phyloP scores from a whole-genome alignment of 2,113 vertebrate genomes.

The Oncorhynchus nerka region DNA sequence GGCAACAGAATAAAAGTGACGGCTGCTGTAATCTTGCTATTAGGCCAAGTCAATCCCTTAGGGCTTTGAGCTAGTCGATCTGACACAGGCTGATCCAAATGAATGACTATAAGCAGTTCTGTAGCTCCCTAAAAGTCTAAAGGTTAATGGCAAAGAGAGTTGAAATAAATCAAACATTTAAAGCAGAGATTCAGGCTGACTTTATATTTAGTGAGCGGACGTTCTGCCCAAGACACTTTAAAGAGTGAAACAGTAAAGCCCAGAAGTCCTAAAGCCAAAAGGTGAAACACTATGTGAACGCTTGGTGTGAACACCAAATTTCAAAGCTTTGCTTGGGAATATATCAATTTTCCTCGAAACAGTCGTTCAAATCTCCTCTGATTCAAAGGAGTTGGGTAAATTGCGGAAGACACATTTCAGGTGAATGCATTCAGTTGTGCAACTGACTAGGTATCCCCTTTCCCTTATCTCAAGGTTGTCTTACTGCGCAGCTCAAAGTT shows the following conservation, averaged over 20 bases:
- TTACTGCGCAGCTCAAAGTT: constrained; percentile 11
- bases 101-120: background rate
- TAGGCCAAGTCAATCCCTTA: constrained; percentile 27
- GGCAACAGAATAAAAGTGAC: constrained; percentile 16
- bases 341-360: too few relatives aligned
- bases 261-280: background rate
- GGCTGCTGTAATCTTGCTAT: constrained; percentile 15
- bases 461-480: background rate
- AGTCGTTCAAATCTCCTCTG: too few relatives aligned
- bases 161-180: background rate
- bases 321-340: too few relatives aligned
- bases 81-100: background rate
- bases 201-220: background rate
- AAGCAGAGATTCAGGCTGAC: background rate
- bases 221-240: background rate
- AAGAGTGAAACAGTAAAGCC: background rate
- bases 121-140: background rate
- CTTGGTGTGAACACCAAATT: too few relatives aligned
- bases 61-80: constrained; percentile 8
- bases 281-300: constrained; percentile 6
- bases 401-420: too few relatives aligned
- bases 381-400: too few relatives aligned
- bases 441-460: too few relatives aligned
- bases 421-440: too few relatives aligned
- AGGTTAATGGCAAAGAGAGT: background rate